A percentile compares a stretch with the other conserved stretches of the same genome.
phyloP scores from a whole-genome alignment of 2,888 invertebrate genomes.

The Desoria tigrina region DNA sequence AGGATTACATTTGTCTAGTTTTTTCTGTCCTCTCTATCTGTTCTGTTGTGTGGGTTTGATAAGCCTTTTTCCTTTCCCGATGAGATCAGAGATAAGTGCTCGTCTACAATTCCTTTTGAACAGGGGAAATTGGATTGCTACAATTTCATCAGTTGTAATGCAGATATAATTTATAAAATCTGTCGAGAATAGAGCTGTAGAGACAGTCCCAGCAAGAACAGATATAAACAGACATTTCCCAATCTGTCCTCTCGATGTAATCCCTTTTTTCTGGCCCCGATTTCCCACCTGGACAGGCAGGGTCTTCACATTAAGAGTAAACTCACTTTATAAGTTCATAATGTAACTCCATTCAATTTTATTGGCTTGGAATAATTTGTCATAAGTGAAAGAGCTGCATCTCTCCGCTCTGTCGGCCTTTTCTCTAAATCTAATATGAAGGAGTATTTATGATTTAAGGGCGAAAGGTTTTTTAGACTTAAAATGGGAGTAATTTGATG shows the following conservation, averaged over 20 bases:
- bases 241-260: constrained; percentile 6
- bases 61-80: constrained; percentile 15
- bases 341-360: background rate
- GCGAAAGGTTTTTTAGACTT: background rate
- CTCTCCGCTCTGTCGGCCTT: background rate
- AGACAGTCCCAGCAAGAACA: too few species aligned
- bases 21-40: background rate
- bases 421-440: too few species aligned
- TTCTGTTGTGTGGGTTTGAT: background rate
- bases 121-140: too few species aligned
- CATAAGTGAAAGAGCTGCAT: background rate
- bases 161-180: too few species aligned
- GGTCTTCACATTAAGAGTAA: background rate
- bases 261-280: background rate
- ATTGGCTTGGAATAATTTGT: constrained; percentile 7
- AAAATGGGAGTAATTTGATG: constrained; percentile 24
- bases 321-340: constrained; percentile 2
- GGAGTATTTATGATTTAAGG: background rate
- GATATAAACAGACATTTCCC: background rate
- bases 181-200: too few species aligned
- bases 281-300: constrained; percentile 2
- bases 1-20: constrained; percentile 21
- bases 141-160: too few species aligned
- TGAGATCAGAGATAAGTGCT: constrained; percentile 13
- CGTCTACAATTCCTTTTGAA: background rate